These are phyloP conservation scores for Melieria picta DNA, from an alignment of 2,888 invertebrate genomes.

Conservation along the genomic window DNA sequence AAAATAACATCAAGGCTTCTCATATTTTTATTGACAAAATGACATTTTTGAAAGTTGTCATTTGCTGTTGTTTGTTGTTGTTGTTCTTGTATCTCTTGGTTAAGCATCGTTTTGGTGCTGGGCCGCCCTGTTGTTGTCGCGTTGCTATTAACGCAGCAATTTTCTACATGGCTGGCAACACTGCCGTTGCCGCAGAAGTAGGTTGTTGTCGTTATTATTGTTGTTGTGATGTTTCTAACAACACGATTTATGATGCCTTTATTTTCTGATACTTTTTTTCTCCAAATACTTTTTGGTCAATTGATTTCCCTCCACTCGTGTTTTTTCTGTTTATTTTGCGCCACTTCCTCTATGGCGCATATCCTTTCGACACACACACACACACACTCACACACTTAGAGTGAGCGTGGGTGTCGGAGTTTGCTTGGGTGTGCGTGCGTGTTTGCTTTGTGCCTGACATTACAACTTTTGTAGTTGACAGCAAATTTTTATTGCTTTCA, in stretches of 20 bases:
- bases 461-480: conserved; percentile 51
- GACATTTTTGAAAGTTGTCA: conserved; percentile 28
- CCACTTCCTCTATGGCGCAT: neutral
- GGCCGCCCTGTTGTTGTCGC: neutral
- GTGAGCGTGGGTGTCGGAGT: too few relatives aligned
- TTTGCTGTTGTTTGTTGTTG: conserved; percentile 6
- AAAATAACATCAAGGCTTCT: conserved; percentile 19
- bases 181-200: neutral
- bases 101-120: conserved; percentile 7
- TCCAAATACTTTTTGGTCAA: conserved; percentile 25
- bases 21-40: conserved; percentile 42
- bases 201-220: conserved; percentile 5
- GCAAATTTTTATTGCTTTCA: conserved; percentile 39
- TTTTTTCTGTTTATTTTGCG: neutral
- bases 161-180: conserved; percentile 38
- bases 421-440: neutral
- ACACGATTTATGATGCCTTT: conserved; percentile 33
- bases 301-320: conserved; percentile 18
- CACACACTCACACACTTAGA: conserved; percentile 2
- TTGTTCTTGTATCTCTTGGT: conserved; percentile 18
- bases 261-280: conserved; percentile 18
- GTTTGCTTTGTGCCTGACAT: conserved; percentile 43
- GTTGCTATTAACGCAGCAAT: conserved; percentile 51
- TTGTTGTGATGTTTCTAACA: conserved; percentile 16
- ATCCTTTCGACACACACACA: neutral